phyloP scores from a whole-genome alignment of 2,113 vertebrate genomes.

The Casuarius casuarius region DNA sequence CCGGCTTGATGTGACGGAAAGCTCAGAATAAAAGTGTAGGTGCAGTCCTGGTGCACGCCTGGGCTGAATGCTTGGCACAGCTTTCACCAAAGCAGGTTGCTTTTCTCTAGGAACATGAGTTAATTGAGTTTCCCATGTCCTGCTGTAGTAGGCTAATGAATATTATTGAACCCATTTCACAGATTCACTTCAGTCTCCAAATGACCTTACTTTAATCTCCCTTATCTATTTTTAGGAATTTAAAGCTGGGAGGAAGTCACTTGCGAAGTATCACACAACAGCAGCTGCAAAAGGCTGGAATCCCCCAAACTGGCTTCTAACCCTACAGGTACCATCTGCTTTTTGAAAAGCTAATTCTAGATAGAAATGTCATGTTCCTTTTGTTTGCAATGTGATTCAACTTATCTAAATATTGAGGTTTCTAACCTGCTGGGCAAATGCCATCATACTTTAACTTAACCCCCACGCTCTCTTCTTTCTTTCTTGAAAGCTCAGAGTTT shows the following conservation, averaged over 20 bases:
- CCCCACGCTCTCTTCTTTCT: neutral
- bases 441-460: neutral
- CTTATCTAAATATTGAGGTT: neutral
- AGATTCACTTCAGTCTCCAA: neutral
- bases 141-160: neutral
- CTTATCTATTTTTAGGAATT: conserved; percentile 30
- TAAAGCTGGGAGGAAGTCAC: neutral
- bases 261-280: neutral
- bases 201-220: conserved; percentile 16
- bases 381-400: neutral
- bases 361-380: neutral
- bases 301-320: neutral
- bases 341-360: neutral
- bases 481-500: neutral
- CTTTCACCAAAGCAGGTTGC: neutral
- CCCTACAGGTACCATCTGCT: neutral
- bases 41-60: neutral
- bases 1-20: neutral
- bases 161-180: neutral
- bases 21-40: neutral
- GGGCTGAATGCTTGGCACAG: neutral
- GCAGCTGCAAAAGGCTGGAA: neutral
- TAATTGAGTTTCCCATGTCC: neutral
- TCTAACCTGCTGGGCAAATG: neutral
- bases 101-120: neutral